Base-by-base conservation (phyloP, 2,888 invertebrate species). In the Vandiemenella viatica region DNA sequence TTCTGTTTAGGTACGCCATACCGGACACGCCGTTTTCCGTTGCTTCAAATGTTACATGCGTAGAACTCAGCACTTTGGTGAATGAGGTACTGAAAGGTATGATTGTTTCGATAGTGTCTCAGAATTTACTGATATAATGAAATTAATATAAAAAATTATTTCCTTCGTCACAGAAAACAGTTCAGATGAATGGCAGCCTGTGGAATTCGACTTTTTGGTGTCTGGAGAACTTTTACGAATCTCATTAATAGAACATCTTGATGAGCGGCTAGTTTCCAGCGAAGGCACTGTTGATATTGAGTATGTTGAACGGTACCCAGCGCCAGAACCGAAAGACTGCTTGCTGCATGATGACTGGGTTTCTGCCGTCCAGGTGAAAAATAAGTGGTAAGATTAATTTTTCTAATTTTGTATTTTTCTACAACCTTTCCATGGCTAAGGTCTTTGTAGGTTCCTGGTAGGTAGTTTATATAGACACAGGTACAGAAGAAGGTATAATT, bases 341-440 rank as follows among this genome's bases (percentile, higher is more conserved):
- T 71, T 97, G 55, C 75, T 89, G 64, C 95, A 96, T 61, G 92
- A 96, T 67, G 97, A 98, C 64, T 98, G 97, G 97, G 91, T 97
- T n/a, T 84, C 91, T 17, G 79, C 88, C 40, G 80, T 93, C 0
- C 79, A 83, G 58, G 73, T 79, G 37, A 69, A 72, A 53, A 75
- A 74, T 37, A 77, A 79, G 62, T 87, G 84, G 83, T 81, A 61
- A 59, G 53, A 52, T 45, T 42, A 10, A 19, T 2, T 26, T 8
- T 26, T 26, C 13, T 13, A 8, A 13, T 26, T 26, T 26, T 13
- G n/a, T n/a, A n/a, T n/a, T n/a, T n/a, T n/a, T n/a, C n/a, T n/a
- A n/a, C n/a, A n/a, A n/a, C n/a, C n/a, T n/a, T n/a, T n/a, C n/a
- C n/a, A n/a, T n/a, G n/a, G n/a, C n/a, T n/a, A n/a, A n/a, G n/a